phyloP scores from a whole-genome alignment of 2,113 vertebrate genomes.

The Tachysurus fulvidraco region DNA sequence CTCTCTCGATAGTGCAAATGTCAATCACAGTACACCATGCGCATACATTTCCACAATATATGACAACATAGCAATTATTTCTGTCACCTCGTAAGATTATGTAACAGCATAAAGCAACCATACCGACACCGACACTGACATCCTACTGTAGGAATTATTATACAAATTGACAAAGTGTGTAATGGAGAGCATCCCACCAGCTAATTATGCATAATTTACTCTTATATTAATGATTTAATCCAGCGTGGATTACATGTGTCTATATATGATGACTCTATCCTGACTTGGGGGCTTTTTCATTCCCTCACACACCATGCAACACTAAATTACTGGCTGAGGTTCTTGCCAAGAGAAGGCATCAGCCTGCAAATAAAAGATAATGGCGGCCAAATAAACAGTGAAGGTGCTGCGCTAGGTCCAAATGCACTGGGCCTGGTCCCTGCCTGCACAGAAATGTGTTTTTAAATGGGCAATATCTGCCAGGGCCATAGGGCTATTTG shows the following conservation, averaged over 20 bases:
- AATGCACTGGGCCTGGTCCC: constrained; percentile 32
- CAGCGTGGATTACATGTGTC: not conserved
- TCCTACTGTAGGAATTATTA: constrained; percentile 4
- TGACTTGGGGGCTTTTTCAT: constrained; percentile 9
- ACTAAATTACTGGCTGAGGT: constrained; percentile 45
- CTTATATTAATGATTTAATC: constrained; percentile 21
- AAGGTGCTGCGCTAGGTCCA: constrained; percentile 50
- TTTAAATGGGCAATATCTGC: constrained; percentile 56
- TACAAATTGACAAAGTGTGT: constrained; percentile 14
- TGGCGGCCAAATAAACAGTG: constrained; percentile 59
- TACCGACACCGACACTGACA: not conserved
- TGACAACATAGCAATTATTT: not conserved
- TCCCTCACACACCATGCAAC: constrained; percentile 40
- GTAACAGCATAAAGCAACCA: not conserved
- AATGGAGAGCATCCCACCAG: constrained; percentile 4
- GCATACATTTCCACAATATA: not conserved
- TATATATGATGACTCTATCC: constrained; percentile 5
- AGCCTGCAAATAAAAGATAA: constrained; percentile 65
- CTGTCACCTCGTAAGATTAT: not conserved
- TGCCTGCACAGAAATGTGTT: constrained; percentile 49
- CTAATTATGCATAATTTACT: constrained; percentile 25
- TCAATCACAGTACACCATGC: not conserved
- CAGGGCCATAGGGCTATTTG: constrained; percentile 52
- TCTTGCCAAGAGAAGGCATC: constrained; percentile 56
- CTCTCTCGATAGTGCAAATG: not conserved